Evolutionary conservation across 30 jellyfish, hydroid and myxozoan species (phyloP).

Genomic region (Aurelia coerulea): DNA sequence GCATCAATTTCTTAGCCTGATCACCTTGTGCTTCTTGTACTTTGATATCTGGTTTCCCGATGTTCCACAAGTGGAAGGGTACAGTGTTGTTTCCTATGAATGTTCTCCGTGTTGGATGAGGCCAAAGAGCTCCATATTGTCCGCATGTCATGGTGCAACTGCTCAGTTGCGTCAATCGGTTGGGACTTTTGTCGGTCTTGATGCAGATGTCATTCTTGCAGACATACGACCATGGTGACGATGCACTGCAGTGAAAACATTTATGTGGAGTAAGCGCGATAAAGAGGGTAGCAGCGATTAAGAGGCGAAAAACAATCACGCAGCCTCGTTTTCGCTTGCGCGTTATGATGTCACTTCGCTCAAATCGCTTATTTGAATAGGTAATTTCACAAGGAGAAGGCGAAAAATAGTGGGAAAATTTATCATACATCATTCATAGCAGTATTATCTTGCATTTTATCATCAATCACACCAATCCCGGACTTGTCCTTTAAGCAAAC

Average conservation of each 20-base stretch:
- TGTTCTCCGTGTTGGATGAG: constrained; percentile 80
- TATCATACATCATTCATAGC: too few relatives aligned
- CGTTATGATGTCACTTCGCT: too few relatives aligned
- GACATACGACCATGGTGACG: constrained; percentile 61
- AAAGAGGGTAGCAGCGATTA: too few relatives aligned
- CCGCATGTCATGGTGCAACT: constrained; percentile 87
- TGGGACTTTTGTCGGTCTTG: constrained; percentile 46
- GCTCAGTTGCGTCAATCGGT: constrained; percentile 64
- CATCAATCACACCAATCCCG: too few relatives aligned
- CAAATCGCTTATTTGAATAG: too few relatives aligned
- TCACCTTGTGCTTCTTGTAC: constrained; percentile 12
- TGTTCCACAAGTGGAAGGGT: constrained; percentile 69
- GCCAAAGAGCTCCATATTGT: constrained; percentile 70
- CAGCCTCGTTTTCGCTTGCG: too few relatives aligned
- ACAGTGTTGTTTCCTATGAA: constrained; percentile 73
- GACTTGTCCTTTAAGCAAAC: too few relatives aligned
- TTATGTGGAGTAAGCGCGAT: too few relatives aligned
- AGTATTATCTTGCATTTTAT: too few relatives aligned
- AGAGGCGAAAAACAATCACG: too few relatives aligned
- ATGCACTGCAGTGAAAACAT: background rate
- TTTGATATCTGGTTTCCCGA: constrained; percentile 29
- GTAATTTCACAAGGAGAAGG: too few relatives aligned
- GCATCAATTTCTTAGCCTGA: constrained; percentile 25
- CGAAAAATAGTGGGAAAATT: too few relatives aligned
- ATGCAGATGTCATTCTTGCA: constrained; percentile 50